Evolutionary conservation across 1,140 invertebrate genomes (phyloP), one percentile per base, ranked within the genome.

Genomic region (Uloborus diversus): DNA sequence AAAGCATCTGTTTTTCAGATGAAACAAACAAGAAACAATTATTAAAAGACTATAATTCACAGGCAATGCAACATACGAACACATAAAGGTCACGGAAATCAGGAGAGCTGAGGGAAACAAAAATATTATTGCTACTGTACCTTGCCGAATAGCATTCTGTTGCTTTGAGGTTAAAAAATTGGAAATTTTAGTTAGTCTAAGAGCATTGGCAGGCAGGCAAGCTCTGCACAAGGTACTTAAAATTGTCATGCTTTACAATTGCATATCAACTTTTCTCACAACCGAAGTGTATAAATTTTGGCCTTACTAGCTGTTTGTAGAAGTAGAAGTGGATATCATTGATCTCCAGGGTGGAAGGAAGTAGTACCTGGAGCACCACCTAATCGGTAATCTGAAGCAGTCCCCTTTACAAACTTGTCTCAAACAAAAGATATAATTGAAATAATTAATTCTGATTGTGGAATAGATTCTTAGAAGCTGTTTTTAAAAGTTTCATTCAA

Each of bases 201-300:
- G 9, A 13, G 25, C n/a, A 17, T 9, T 49, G 17, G 64, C 17
- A 30, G 49, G 2, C 49, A 9, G 25, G 49, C 23, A 47, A 23
- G 49, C 25, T 27, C 23, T 42, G 30, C 35, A 47, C 33, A 66
- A 66, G 2, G 64, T 66, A 28, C 64, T 66, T 49, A 66, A 28
- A n/a, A 66, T 42, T 28, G 20, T 14, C 64, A 66, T 66, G 4
- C 25, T 27, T 17, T 2, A 28, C 30, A 49, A 2, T 23, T 7
- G 25, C n/a, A 17, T n/a, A 56, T 27, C 1, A 25, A 27, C 25
- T 53, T 53, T 53, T 23, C 27, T 9, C 27, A 23, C 4, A 20
- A 53, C 51, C 23, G 51, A n/a, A n/a, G n/a, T n/a, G n/a, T n/a
- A n/a, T n/a, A n/a, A n/a, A 1, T 25, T 53, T 14, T 53, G 51